Conservation (phyloP, 1,140 invertebrate species). For the Agrypnia vestita region DNA sequence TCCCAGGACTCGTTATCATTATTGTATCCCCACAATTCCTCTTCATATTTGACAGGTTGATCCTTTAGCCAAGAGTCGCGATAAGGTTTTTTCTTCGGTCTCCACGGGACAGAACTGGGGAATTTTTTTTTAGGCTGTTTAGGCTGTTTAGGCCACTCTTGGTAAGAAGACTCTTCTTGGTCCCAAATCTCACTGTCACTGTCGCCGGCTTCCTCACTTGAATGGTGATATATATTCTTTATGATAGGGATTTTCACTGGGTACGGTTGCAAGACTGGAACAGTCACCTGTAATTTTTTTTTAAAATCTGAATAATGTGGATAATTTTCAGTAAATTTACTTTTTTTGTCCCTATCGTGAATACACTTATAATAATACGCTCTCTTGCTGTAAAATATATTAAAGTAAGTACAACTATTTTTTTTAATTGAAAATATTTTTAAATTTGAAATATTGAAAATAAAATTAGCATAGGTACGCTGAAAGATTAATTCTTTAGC, state of each 20-base stretch:
- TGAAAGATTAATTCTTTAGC: neutral
- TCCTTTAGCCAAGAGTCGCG: neutral
- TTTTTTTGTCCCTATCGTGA: no score
- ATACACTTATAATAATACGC: no score
- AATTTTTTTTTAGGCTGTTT: neutral
- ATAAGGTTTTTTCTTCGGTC: slow-evolving; percentile 4
- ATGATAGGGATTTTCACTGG: slow-evolving; percentile 79
- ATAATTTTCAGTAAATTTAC: no score
- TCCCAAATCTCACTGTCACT: slow-evolving; percentile 53
- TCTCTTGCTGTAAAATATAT: no score
- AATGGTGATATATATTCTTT: slow-evolving; percentile 74
- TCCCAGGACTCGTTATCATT: slow-evolving; percentile 14
- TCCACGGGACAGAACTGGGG: neutral
- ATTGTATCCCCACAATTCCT: slow-evolving; percentile 4
- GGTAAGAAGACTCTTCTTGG: slow-evolving; percentile 62
- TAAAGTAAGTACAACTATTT: no score
- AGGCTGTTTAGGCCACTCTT: neutral
- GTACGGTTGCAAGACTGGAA: slow-evolving; percentile 78
- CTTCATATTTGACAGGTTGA: neutral
- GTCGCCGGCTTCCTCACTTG: slow-evolving; percentile 52
- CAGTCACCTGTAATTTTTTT: slow-evolving; percentile 67
- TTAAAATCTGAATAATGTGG: no score
- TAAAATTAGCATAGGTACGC: neutral
- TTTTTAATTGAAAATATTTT: no score
- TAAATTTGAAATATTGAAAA: neutral